These are phyloP conservation scores for Otus sunia DNA, from an alignment of 2,113 vertebrate species.

Conservation along the genomic window DNA sequence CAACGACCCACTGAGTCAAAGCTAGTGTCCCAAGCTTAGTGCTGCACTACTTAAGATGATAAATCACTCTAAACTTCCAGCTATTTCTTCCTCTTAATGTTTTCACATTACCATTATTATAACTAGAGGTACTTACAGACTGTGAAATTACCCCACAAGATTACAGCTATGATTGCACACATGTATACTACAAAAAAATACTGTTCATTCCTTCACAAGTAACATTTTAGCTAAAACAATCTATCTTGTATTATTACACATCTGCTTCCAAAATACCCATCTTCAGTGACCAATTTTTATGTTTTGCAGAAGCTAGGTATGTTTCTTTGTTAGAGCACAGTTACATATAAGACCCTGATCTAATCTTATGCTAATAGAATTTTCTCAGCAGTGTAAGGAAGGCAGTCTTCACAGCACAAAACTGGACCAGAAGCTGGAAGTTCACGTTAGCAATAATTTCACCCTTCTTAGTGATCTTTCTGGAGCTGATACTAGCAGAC, in stretches of 20 bases:
- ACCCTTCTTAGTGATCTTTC: not conserved
- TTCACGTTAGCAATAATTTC: not conserved
- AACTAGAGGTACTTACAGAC: not conserved
- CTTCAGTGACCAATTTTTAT: not conserved
- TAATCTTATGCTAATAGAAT: not conserved
- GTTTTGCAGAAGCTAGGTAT: not conserved
- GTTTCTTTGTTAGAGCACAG: not conserved
- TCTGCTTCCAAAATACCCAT: not conserved
- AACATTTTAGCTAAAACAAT: not conserved
- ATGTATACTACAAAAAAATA: not conserved
- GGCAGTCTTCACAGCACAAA: not conserved
- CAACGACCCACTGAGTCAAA: not conserved
- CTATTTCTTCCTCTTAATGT: not conserved
- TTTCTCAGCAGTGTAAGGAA: not conserved
- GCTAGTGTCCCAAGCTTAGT: not conserved
- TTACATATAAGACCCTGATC: not conserved
- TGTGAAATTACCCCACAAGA: not conserved
- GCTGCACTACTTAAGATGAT: not conserved
- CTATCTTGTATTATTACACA: no score
- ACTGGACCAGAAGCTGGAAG: not conserved
- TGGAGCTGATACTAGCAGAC: not conserved
- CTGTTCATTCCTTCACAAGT: not conserved
- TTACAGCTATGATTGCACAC: not conserved
- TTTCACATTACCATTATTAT: not conserved
- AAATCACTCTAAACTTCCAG: not conserved